phyloP scores from a whole-genome alignment of 2,888 invertebrate genomes.

The Pollenia griseotomentosa region DNA sequence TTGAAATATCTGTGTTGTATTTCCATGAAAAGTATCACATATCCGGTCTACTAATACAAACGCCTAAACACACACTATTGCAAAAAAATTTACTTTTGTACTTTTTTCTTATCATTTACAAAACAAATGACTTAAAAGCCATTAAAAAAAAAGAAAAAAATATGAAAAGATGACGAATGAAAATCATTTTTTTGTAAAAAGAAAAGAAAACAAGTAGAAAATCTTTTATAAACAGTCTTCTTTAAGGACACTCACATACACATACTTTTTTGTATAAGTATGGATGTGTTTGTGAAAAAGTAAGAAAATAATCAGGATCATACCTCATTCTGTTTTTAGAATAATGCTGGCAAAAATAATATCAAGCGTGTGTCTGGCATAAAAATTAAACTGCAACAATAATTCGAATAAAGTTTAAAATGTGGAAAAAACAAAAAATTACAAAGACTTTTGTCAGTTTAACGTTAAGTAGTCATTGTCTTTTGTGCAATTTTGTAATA shows the following conservation, averaged over 20 bases:
- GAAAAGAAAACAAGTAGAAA: constrained; percentile 3
- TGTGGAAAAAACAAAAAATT: not conserved
- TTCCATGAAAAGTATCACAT: constrained; percentile 4
- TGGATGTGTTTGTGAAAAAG: not conserved
- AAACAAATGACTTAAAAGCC: constrained; percentile 7
- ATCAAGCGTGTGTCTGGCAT: constrained; percentile 52
- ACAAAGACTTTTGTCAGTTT: no score
- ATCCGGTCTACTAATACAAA: not conserved
- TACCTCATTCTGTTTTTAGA: not conserved
- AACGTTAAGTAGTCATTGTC: no score
- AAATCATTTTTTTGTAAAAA: constrained; percentile 14
- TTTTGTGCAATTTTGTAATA: no score
- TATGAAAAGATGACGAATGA: constrained; percentile 27
- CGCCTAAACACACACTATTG: not conserved
- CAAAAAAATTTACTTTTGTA: not conserved
- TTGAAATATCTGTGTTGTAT: not conserved
- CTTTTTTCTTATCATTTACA: not conserved
- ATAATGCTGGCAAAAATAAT: constrained; percentile 2
- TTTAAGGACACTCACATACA: not conserved
- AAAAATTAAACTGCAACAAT: constrained; percentile 41
- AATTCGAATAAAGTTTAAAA: constrained; percentile 50
- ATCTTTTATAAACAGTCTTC: constrained; percentile 20
- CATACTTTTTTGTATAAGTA: not conserved
- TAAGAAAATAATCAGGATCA: not conserved
- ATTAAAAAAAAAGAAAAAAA: not conserved